phyloP scores from a whole-genome alignment of 2,797 vertebrate species.

The Megalops cyprinoides region DNA sequence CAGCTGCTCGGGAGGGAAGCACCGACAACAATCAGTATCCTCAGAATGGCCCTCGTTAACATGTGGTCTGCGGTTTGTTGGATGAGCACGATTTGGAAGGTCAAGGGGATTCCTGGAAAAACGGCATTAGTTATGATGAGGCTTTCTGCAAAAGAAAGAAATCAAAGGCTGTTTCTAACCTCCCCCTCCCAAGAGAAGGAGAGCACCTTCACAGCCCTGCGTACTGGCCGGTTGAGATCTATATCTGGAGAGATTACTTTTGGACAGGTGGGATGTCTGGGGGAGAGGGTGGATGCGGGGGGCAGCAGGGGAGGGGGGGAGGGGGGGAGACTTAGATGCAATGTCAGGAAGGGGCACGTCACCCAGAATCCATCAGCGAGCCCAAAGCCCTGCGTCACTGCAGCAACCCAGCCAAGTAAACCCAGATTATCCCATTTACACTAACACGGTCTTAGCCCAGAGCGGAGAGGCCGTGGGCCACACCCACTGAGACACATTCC shows the following conservation, averaged over 20 bases:
- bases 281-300: constrained; percentile 36
- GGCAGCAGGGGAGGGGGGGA: not conserved
- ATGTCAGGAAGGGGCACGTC: constrained; percentile 61
- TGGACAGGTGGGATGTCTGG: not conserved
- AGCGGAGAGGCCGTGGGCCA: constrained; percentile 31
- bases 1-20: no score
- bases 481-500: not conserved
- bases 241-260: not conserved
- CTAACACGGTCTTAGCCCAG: constrained; percentile 56
- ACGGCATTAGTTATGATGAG: not conserved
- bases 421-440: constrained; percentile 77
- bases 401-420: constrained; percentile 72
- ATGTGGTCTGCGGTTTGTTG: not conserved
- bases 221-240: not conserved
- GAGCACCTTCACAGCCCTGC: not conserved
- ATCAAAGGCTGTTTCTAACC: not conserved
- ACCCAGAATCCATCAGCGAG: constrained; percentile 62
- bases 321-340: constrained; percentile 15
- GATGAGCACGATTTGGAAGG: not conserved
- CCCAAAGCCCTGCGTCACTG: constrained; percentile 71
- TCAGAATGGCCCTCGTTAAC: not conserved
- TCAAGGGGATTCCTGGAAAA: not conserved
- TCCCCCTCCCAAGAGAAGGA: not conserved
- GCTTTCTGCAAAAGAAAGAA: not conserved
- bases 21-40: not conserved